Evolutionary conservation across 2,113 vertebrate genomes (phyloP), one percentile per base, ranked within the genome.

Genomic region (Mirza zaza): DNA sequence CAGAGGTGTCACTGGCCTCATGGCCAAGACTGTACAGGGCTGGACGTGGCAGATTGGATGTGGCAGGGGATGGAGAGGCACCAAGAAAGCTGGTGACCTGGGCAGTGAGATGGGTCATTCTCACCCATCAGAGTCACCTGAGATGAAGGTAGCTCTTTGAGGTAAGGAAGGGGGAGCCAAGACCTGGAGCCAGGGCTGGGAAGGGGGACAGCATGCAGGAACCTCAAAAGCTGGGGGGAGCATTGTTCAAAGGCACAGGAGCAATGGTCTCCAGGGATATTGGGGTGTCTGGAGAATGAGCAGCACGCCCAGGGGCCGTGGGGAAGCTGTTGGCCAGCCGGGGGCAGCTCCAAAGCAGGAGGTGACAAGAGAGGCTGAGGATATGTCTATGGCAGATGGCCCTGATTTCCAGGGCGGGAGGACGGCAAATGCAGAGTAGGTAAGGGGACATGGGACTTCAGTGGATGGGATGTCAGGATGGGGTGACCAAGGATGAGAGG

Each of bases 51-150:
- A 39, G 36, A 27, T 25, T 90, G 15, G 32, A 57, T 61, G 68
- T 67, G 70, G 15, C 25, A 70, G 63, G 50, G 61, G 48, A 27
- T 23, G 52, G 81, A 70, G 48, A 20, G 32, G 15, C 27, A 34
- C 68, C 39, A 61, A 67, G 52, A 8, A 84, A 84, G 21, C 27
- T 39, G 81, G 67, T 61, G 81, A 71, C 32, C 48, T 68, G 45
- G 32, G 45, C 0, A 5, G 9, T n/a, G 77, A 55, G 29, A 63
- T 21, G n/a, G 32, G 42, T 55, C 0, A 0, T 63, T 86, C n/a
- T 67, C 32, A 88, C 63, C 73, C 17, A 21, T 61, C 75, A 42
- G 68, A 48, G 39, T 77, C 77, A 81, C 39, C 65, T 50, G 57
- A 68, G 73, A 42, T 23, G 14, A 65, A 75, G 50, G 80, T 6